phyloP scores from a whole-genome alignment of 2,113 vertebrate genomes.

The Lasiurus cinereus region DNA sequence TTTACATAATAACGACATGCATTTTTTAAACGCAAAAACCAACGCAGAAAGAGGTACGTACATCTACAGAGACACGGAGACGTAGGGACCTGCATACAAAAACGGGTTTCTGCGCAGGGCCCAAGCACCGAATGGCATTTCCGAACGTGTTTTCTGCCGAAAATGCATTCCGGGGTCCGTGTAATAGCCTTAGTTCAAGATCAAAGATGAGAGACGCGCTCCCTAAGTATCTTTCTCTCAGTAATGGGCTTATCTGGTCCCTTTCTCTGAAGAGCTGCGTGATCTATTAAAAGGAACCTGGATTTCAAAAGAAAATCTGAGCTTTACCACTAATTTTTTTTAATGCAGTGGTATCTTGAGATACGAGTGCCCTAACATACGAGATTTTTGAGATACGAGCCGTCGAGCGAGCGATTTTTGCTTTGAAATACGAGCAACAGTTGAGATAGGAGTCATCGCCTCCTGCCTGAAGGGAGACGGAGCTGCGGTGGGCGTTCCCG shows the following conservation, averaged over 20 bases:
- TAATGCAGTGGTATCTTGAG: no score
- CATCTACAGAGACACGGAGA: background rate
- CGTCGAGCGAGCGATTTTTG: no score
- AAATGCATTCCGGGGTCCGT: background rate
- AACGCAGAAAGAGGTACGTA: background rate
- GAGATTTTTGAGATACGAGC: no score
- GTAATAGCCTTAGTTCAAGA: background rate
- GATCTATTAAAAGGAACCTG: background rate
- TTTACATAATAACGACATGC: background rate
- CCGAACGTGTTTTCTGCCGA: constrained; percentile 45
- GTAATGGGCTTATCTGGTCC: background rate
- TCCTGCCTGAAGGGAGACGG: background rate
- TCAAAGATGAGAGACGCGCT: background rate
- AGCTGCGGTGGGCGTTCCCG: background rate
- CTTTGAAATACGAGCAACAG: no score
- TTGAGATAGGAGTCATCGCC: no score
- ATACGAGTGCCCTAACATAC: no score
- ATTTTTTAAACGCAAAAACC: background rate
- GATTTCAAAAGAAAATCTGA: background rate
- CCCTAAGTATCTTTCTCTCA: background rate
- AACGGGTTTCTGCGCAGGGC: background rate
- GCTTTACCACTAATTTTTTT: constrained; percentile 18
- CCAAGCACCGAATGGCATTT: background rate
- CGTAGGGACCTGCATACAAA: background rate
- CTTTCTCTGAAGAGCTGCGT: background rate